phyloP scores from a whole-genome alignment of 2,797 vertebrate genomes.

The Moxostoma hubbsi region DNA sequence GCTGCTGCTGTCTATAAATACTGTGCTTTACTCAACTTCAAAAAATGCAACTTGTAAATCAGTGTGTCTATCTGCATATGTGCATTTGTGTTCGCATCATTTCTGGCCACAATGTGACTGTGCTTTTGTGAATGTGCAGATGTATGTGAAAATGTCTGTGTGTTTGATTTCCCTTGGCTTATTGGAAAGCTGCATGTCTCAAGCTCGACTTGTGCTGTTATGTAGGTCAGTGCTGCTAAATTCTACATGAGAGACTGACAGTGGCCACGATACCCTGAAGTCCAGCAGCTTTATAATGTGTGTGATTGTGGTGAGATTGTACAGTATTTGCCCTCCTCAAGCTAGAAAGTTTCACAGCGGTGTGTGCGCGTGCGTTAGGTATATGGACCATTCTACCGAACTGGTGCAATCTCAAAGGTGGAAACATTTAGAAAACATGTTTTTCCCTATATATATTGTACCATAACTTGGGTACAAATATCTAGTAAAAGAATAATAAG shows the following conservation, averaged over 20 bases:
- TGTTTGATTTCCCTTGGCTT: conserved; percentile 7
- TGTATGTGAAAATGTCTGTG: neutral
- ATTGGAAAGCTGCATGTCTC: conserved; percentile 10
- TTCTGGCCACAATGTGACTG: too few relatives aligned
- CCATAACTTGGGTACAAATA: too few relatives aligned
- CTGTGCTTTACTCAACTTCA: too few relatives aligned
- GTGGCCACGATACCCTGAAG: neutral
- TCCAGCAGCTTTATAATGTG: neutral
- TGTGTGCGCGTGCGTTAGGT: neutral
- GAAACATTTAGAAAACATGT: too few relatives aligned
- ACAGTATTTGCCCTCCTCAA: neutral
- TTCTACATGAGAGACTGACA: neutral
- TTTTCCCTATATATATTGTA: too few relatives aligned
- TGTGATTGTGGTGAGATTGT: neutral
- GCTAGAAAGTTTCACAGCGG: neutral
- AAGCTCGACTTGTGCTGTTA: neutral
- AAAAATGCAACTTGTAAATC: too few relatives aligned
- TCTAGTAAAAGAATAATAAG: too few relatives aligned
- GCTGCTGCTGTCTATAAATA: too few relatives aligned
- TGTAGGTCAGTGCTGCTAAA: neutral
- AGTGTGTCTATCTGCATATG: neutral
- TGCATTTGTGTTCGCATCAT: neutral
- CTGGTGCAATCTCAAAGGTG: too few relatives aligned
- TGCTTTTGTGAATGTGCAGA: neutral
- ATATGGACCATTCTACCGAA: too few relatives aligned